Evolutionary conservation across 2,888 invertebrate genomes (phyloP).

Genomic region (Orgyia antiqua): DNA sequence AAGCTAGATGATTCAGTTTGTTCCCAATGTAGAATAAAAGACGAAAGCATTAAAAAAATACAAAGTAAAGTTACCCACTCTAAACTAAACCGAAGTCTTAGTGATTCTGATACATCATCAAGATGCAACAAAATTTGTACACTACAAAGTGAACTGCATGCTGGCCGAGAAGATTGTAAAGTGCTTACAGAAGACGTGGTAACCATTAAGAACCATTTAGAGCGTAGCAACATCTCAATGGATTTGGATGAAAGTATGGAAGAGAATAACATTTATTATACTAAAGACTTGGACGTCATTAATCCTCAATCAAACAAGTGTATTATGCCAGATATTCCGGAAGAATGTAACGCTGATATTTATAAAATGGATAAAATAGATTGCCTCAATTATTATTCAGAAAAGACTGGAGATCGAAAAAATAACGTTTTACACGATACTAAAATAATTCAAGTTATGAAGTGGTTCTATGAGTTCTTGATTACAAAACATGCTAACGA

Average conservation of each 20-base stretch:
- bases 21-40: slow-evolving; percentile 36
- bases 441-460: slow-evolving; percentile 60
- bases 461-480: slow-evolving; percentile 48
- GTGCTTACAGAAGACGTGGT: slow-evolving; percentile 61
- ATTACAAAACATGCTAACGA: slow-evolving; percentile 49
- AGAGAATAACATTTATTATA: slow-evolving; percentile 35
- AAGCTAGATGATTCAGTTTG: slow-evolving; percentile 17
- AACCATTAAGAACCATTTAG: slow-evolving; percentile 63
- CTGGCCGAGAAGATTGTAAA: slow-evolving; percentile 61
- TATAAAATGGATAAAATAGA: slow-evolving; percentile 52
- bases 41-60: slow-evolving; percentile 27
- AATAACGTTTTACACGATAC: slow-evolving; percentile 33
- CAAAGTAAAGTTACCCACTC: slow-evolving; percentile 30
- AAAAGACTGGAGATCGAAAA: slow-evolving; percentile 43
- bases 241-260: slow-evolving; percentile 57
- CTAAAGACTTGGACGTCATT: slow-evolving; percentile 27
- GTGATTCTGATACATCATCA: slow-evolving; percentile 56
- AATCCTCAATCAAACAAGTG: slow-evolving; percentile 31
- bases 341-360: slow-evolving; percentile 34
- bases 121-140: slow-evolving; percentile 61
- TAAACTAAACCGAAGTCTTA: slow-evolving; percentile 54
- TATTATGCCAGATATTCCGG: slow-evolving; percentile 38
- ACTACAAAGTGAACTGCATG: slow-evolving; percentile 58
- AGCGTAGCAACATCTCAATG: slow-evolving; percentile 51
- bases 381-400: slow-evolving; percentile 51